Percentiles rank a stretch among this genome's conserved stretches.
Conservation (phyloP, 2,888 invertebrate genomes). For the Tiliacea citrago region DNA sequence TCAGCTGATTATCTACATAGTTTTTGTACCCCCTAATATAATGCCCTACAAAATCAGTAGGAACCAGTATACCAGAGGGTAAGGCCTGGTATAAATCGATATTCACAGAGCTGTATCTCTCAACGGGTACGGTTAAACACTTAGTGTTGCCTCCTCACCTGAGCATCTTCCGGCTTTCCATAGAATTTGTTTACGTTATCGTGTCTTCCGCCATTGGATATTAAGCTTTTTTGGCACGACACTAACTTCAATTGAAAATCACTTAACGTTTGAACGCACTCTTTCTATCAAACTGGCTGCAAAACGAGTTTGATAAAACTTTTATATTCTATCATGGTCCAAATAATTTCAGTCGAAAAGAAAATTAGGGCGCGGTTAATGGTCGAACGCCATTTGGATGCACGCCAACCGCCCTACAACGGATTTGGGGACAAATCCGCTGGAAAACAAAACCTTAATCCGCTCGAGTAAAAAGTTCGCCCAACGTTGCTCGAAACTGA, state of each 20-base stretch:
- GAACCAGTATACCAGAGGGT: not conserved
- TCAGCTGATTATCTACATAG: not conserved
- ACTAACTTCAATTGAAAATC: not conserved
- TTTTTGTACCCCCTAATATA: not conserved
- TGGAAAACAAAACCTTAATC: slow-evolving; percentile 78
- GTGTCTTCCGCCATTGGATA: not conserved
- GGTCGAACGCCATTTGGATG: slow-evolving; percentile 82
- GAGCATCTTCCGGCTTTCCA: slow-evolving; percentile 17
- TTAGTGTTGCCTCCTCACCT: slow-evolving; percentile 7
- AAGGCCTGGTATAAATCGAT: not conserved
- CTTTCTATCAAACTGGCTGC: slow-evolving; percentile 11
- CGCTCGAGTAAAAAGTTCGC: slow-evolving; percentile 68
- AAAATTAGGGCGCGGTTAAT: slow-evolving; percentile 84
- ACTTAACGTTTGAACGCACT: slow-evolving; percentile 8
- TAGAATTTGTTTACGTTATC: slow-evolving; percentile 24
- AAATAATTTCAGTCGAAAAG: slow-evolving; percentile 80
- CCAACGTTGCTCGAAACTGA: slow-evolving; percentile 51
- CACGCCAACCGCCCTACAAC: slow-evolving; percentile 79
- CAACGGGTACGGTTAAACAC: slow-evolving; percentile 8
- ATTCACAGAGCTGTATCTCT: not conserved
- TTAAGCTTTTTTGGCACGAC: slow-evolving; percentile 13
- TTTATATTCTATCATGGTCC: slow-evolving; percentile 73
- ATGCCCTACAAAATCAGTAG: not conserved
- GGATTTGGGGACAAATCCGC: slow-evolving; percentile 80
- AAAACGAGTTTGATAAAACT: slow-evolving; percentile 61